A percentile compares a stretch with the other conserved stretches of the same genome.
Evolutionary conservation across 2,888 invertebrate species (phyloP).

Genomic region (Leptopterna dolabrata): DNA sequence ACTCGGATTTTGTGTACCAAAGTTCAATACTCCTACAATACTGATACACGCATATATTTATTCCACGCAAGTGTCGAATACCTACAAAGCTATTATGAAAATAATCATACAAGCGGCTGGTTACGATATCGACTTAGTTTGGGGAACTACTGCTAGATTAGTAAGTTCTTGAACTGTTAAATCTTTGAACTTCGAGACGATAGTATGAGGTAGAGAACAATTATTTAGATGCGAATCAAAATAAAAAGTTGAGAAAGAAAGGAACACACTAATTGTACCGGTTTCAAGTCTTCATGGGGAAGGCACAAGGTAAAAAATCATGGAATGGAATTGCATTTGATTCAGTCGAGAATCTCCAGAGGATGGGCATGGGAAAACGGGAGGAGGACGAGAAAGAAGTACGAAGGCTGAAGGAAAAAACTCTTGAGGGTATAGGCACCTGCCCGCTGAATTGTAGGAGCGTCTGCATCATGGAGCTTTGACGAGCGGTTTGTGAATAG

Average conservation of each 20-base stretch:
- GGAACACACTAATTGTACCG: constrained; percentile 4
- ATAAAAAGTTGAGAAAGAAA: neutral
- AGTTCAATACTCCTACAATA: too few species aligned
- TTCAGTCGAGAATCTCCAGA: neutral
- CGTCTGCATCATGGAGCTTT: neutral
- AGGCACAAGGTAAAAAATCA: neutral
- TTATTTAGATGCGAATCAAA: neutral
- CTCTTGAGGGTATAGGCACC: neutral
- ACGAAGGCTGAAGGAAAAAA: neutral
- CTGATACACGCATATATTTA: too few species aligned
- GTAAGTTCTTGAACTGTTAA: too few species aligned
- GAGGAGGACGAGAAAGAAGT: neutral
- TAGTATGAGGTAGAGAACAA: neutral
- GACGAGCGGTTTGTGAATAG: neutral
- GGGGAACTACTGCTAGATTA: too few species aligned
- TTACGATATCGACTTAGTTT: too few species aligned
- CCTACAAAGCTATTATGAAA: too few species aligned
- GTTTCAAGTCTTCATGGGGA: neutral
- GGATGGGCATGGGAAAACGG: neutral
- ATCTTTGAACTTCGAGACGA: too few species aligned
- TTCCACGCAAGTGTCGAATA: too few species aligned
- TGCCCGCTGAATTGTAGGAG: neutral
- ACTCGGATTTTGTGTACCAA: too few species aligned
- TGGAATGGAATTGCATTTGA: neutral
- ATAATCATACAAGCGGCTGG: too few species aligned